Conservation (phyloP, 1,140 invertebrate species). For the Dinothrombium tinctorium region DNA sequence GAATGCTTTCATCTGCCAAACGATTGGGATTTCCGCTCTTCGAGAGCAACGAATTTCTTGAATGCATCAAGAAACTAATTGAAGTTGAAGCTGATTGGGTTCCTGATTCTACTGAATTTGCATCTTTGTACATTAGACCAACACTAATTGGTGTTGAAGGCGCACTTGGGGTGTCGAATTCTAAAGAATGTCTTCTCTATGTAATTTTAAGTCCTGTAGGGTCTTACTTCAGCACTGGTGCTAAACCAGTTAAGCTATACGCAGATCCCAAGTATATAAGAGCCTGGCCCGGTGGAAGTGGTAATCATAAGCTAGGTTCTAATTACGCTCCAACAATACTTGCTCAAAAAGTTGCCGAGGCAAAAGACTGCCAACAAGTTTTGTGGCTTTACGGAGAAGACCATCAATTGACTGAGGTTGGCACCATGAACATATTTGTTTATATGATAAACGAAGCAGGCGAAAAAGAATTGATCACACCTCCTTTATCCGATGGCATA, state of each 20-base stretch:
- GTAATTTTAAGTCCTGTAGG: slow-evolving; percentile 79
- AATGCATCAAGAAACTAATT: slow-evolving; percentile 62
- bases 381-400: slow-evolving; percentile 89
- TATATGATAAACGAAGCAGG: slow-evolving; percentile 71
- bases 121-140: slow-evolving; percentile 84
- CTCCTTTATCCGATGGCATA: slow-evolving; percentile 35
- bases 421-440: slow-evolving; percentile 96
- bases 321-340: slow-evolving; percentile 33
- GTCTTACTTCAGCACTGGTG: slow-evolving; percentile 51
- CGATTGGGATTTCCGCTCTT: slow-evolving; percentile 71
- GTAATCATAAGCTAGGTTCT: slow-evolving; percentile 80
- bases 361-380: slow-evolving; percentile 72
- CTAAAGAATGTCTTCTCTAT: slow-evolving; percentile 63
- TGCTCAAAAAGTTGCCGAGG: slow-evolving; percentile 40
- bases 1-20: slow-evolving; percentile 64
- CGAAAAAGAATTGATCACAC: slow-evolving; percentile 79
- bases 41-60: slow-evolving; percentile 59
- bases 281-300: slow-evolving; percentile 87
- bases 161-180: slow-evolving; percentile 59
- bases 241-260: slow-evolving; percentile 48
- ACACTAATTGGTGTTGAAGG: slow-evolving; percentile 92
- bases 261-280: slow-evolving; percentile 56
- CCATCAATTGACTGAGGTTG: slow-evolving; percentile 84
- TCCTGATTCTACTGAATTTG: slow-evolving; percentile 56
- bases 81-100: slow-evolving; percentile 92